Percentiles rank a stretch among this genome's conserved stretches.
phyloP scores from a whole-genome alignment of 2,888 invertebrate genomes.

The Clepsis dumicolana region DNA sequence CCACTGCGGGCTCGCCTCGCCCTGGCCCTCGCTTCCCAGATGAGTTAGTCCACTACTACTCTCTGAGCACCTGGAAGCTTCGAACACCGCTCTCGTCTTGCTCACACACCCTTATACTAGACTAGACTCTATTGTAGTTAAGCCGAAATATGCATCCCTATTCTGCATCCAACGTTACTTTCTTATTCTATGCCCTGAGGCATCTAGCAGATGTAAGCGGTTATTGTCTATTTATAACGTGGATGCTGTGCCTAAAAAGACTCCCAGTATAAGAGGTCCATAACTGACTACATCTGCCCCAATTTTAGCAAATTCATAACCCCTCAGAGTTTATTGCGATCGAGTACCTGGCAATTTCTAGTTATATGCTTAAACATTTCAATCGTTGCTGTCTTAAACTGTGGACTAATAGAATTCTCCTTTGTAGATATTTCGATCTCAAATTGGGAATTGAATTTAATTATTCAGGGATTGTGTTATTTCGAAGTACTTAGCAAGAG shows the following conservation, averaged over 20 bases:
- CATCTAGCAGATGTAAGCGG: slow-evolving; percentile 40
- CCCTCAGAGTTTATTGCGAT: slow-evolving; percentile 3
- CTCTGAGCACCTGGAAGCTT: slow-evolving; percentile 78
- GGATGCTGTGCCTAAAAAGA: neutral
- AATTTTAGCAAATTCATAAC: slow-evolving; percentile 12
- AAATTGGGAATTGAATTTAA: neutral
- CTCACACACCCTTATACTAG: slow-evolving; percentile 46
- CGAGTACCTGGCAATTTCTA: slow-evolving; percentile 10
- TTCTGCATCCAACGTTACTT: slow-evolving; percentile 38
- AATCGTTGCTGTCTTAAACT: neutral
- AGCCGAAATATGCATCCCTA: slow-evolving; percentile 33
- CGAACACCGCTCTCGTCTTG: slow-evolving; percentile 63
- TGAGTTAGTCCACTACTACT: slow-evolving; percentile 88
- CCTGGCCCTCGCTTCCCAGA: slow-evolving; percentile 84
- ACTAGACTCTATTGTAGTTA: slow-evolving; percentile 39
- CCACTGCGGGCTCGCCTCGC: slow-evolving; percentile 83
- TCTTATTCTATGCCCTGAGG: slow-evolving; percentile 19
- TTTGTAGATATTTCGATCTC: neutral
- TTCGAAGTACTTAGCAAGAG: neutral
- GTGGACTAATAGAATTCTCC: slow-evolving; percentile 17
- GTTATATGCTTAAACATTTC: slow-evolving; percentile 10
- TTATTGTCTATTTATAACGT: slow-evolving; percentile 8
- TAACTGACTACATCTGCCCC: slow-evolving; percentile 41
- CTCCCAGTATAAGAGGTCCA: neutral
- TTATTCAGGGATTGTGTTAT: slow-evolving; percentile 7